Base-by-base conservation (phyloP, 2,888 invertebrate genomes). In the Periphyllus acericola region DNA sequence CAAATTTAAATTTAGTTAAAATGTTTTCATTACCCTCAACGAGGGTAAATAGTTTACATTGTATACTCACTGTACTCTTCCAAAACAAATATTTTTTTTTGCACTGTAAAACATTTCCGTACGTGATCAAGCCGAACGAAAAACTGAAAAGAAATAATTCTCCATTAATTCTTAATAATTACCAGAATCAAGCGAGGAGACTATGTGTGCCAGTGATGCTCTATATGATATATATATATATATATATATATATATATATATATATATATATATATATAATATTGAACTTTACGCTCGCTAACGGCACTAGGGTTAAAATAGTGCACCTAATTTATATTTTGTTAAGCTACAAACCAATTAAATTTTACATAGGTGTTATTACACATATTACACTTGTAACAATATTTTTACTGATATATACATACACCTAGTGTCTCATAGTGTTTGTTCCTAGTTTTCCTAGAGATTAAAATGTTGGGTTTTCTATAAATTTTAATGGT, bases 61-160 rank as follows among this genome's bases (percentile, higher is more conserved):
- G 66, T 84, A 75, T 46, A 96, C 98, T 98, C 94, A 99, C 99
- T 99, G 93, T 96, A 99, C 95, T 99, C 99, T 94, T 99, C 99
- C 92, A 99, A 94, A 92, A 99, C 96, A 94, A 99, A 99, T 93
- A 99, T 96, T 92, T 98, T 98, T 92, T 99, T 99, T 93, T 98
- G 99, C 93, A 98, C 98, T 89, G 99, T 99, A 94, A 99, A 99
- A 94, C 99, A 99, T 93, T 99, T 99, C 93, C 98, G 95, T 93
- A 99, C 99, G 93, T 99, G 98, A 93, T 97, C 97, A 93, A 99
- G 95, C 92, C 98, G 96, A 92, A 99, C 98, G 94, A 99, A 99
- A 94, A 99, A 99, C 99, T 99, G 96, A 91, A 97, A 96, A 91
- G 90, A 92, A 89, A 89, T 75, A 84, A 83, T 19, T 19, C 11